Base-by-base conservation (phyloP, 2,888 invertebrate genomes). In the Protodeltote pygarga region DNA sequence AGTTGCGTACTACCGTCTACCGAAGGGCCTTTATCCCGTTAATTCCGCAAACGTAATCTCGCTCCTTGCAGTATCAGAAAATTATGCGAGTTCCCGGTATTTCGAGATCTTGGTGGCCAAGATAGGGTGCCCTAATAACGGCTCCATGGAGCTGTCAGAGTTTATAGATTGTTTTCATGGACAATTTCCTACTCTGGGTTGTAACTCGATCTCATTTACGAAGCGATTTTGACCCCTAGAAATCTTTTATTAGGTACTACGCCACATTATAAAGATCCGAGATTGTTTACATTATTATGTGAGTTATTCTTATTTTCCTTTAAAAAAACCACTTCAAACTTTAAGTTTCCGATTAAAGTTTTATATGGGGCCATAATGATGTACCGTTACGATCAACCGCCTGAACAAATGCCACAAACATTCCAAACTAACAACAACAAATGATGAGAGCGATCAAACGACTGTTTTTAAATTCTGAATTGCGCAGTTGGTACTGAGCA, bases 401-500 rank as follows among this genome's bases (percentile, higher is more conserved):
- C 80, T 76, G 73, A 80, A 79, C 74, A 83, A 83, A 79, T 72
- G 74, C 79, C 75, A 77, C 82, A 81, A 81, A 85, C 86, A 87
- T 86, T 87, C 87, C 87, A 87, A 74, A 78, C 71, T 75, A 78
- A 77, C 73, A 63, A 67, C 71, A 70, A 65, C 65, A 69, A 52
- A 67, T 44, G 40, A 50, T 54, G 34, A 37, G 51, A 60, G 44
- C 67, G 65, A 70, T 67, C 65, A 62, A 72, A 67, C 45, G 50
- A 65, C 63, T 62, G 55, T 55, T 53, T 59, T 33, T 58, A 33
- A 61, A 45, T 66, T 59, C 47, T 41, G 42, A 50, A 57, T 54
- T 45, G 48, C 53, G 40, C 62, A 37, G 52, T 61, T 17, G 35
- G 27, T 52, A 48, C 20, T 35, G 49, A 21, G 33, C 33, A 15